These are phyloP conservation scores for Zapornia atra DNA, from an alignment of 2,113 vertebrate genomes.

Conservation along the genomic window DNA sequence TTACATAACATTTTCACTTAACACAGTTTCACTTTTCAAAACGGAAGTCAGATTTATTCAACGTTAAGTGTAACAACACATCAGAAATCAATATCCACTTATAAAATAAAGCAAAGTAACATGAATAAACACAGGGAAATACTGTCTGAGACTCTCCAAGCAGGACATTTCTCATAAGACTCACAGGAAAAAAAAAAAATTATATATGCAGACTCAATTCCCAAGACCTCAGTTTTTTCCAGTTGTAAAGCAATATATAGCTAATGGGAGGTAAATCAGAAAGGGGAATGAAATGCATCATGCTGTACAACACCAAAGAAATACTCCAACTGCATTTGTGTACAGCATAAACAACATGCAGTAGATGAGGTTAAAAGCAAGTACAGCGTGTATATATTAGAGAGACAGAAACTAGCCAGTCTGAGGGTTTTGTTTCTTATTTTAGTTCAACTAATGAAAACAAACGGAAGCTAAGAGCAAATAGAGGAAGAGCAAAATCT, in stretches of 20 bases:
- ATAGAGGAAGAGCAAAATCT: slow-evolving; percentile 25
- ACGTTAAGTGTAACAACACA: slow-evolving; percentile 67
- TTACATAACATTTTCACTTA: slow-evolving; percentile 56
- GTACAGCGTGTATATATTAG: slow-evolving; percentile 17
- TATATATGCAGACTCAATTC: slow-evolving; percentile 48
- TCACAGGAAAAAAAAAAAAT: background rate
- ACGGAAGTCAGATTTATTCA: slow-evolving; percentile 67
- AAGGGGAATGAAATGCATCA: slow-evolving; percentile 57
- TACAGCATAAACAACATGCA: slow-evolving; percentile 63
- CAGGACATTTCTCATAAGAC: slow-evolving; percentile 61
- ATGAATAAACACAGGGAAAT: slow-evolving; percentile 65
- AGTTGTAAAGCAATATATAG: slow-evolving; percentile 60
- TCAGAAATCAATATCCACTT: slow-evolving; percentile 68
- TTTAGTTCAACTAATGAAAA: slow-evolving; percentile 38
- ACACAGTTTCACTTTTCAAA: slow-evolving; percentile 64
- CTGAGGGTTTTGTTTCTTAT: slow-evolving; percentile 46
- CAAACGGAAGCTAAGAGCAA: slow-evolving; percentile 35
- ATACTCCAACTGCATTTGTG: slow-evolving; percentile 49
- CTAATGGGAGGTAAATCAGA: slow-evolving; percentile 36
- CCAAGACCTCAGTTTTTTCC: slow-evolving; percentile 28
- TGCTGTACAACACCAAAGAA: slow-evolving; percentile 62
- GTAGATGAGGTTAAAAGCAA: slow-evolving; percentile 48
- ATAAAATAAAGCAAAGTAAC: slow-evolving; percentile 67
- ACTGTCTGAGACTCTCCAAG: slow-evolving; percentile 63
- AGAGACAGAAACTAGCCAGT: slow-evolving; percentile 37